Evolutionary conservation across 1,140 invertebrate species (phyloP).

Genomic region (Neodiprion lecontei): DNA sequence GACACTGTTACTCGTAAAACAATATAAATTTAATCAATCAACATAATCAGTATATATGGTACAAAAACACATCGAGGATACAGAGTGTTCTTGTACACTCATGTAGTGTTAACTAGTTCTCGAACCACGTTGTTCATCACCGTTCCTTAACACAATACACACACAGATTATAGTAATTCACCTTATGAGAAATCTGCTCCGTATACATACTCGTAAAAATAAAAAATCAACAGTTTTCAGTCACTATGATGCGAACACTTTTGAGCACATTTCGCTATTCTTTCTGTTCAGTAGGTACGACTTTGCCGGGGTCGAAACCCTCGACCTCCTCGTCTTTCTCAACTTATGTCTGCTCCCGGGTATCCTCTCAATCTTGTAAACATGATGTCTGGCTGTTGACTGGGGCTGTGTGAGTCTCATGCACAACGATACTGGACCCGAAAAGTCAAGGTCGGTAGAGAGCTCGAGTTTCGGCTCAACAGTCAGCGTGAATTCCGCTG

Average conservation of each 20-base stretch:
- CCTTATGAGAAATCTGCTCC: neutral
- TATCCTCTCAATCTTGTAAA: slow-evolving; percentile 74
- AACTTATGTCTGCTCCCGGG: slow-evolving; percentile 71
- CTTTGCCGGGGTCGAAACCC: slow-evolving; percentile 64
- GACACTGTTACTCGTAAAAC: neutral
- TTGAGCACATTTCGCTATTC: slow-evolving; percentile 80
- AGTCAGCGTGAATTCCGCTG: slow-evolving; percentile 74
- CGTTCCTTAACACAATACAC: no score
- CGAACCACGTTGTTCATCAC: no score
- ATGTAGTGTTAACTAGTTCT: neutral
- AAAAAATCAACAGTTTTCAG: no score
- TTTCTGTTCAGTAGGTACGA: slow-evolving; percentile 81
- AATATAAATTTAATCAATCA: neutral
- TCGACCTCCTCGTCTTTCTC: slow-evolving; percentile 58
- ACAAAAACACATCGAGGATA: slow-evolving; percentile 25
- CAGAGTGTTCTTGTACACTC: neutral
- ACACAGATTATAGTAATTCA: neutral
- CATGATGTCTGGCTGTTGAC: slow-evolving; percentile 69
- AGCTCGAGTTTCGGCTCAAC: slow-evolving; percentile 78
- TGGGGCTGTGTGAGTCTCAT: slow-evolving; percentile 80
- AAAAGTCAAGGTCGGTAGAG: slow-evolving; percentile 82
- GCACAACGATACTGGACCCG: slow-evolving; percentile 77
- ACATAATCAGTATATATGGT: slow-evolving; percentile 14
- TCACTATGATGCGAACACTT: slow-evolving; percentile 46
- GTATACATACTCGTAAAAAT: no score